A percentile compares a stretch with the other conserved stretches of the same genome.
Conservation (phyloP, 2,797 vertebrate species). For the Schizothorax lantsangensis region DNA sequence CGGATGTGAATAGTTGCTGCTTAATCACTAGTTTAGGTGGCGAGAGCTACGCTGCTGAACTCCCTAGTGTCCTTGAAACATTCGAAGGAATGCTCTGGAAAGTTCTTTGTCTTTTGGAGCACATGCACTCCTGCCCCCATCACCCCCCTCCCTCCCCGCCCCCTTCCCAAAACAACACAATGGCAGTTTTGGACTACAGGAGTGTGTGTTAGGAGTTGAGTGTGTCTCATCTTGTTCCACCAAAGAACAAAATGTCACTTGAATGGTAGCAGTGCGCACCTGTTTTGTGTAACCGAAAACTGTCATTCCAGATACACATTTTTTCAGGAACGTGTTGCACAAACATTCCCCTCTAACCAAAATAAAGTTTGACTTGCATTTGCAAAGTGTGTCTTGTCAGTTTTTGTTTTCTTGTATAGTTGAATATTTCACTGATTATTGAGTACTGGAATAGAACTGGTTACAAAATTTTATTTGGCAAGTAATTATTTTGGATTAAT, state of each 20-base stretch:
- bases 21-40: conserved; percentile 80
- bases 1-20: conserved; percentile 76
- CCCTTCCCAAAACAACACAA: conserved; percentile 40
- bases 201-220: conserved; percentile 58
- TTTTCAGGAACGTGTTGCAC: conserved; percentile 84
- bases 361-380: conserved; percentile 83
- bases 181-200: conserved; percentile 51
- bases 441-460: not conserved
- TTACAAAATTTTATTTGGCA: not conserved
- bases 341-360: conserved; percentile 84
- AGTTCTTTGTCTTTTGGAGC: conserved; percentile 56
- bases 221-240: conserved; percentile 62
- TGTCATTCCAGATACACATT: conserved; percentile 79
- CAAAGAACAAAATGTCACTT: conserved; percentile 61
- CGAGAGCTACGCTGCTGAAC: conserved; percentile 70
- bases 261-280: conserved; percentile 69
- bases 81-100: conserved; percentile 49
- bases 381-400: conserved; percentile 59
- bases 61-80: conserved; percentile 60
- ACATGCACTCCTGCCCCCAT: conserved; percentile 53
- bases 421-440: not conserved
- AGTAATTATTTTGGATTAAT: not conserved
- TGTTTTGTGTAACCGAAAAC: conserved; percentile 77
- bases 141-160: not conserved
- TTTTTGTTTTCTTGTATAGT: conserved; percentile 10